Evolutionary conservation across 2,113 vertebrate genomes (phyloP).

Genomic region (Coryphaenoides rupestris): DNA sequence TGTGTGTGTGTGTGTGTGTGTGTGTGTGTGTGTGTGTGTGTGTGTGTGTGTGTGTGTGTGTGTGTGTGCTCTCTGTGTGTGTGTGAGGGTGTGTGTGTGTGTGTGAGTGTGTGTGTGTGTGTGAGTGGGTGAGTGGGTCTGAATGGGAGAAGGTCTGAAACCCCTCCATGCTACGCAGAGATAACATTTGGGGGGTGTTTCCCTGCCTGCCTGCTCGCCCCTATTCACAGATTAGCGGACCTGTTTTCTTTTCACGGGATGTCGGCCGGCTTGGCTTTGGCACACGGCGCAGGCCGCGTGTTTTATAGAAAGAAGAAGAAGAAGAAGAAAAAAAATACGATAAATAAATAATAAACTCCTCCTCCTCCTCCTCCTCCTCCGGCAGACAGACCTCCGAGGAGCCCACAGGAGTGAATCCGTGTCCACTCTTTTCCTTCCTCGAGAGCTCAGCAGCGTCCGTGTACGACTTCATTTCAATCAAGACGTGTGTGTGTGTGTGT

Average conservation of each 20-base stretch:
- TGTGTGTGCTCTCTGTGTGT: no score
- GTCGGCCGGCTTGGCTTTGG: conserved; percentile 78
- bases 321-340: conserved; percentile 21
- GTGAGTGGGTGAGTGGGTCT: conserved; percentile 60
- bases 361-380: no score
- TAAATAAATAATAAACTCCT: conserved; percentile 11
- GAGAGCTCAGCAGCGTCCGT: conserved; percentile 49
- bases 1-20: no score
- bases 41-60: no score
- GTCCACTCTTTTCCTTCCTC: conserved; percentile 56
- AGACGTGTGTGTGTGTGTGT: no score
- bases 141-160: conserved; percentile 64
- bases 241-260: conserved; percentile 74
- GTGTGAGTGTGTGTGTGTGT: no score
- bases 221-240: conserved; percentile 81
- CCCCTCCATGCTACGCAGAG: conserved; percentile 78
- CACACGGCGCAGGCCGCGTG: conserved; percentile 69
- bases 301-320: conserved; percentile 75
- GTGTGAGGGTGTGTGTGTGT: no score
- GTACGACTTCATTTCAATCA: conserved; percentile 33
- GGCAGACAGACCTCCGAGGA: conserved; percentile 63
- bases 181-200: conserved; percentile 73
- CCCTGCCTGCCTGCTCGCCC: conserved; percentile 64
- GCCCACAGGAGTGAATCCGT: conserved; percentile 62
- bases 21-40: no score